Conservation (phyloP, 2,888 invertebrate species). For the Epinotia demarniana region DNA sequence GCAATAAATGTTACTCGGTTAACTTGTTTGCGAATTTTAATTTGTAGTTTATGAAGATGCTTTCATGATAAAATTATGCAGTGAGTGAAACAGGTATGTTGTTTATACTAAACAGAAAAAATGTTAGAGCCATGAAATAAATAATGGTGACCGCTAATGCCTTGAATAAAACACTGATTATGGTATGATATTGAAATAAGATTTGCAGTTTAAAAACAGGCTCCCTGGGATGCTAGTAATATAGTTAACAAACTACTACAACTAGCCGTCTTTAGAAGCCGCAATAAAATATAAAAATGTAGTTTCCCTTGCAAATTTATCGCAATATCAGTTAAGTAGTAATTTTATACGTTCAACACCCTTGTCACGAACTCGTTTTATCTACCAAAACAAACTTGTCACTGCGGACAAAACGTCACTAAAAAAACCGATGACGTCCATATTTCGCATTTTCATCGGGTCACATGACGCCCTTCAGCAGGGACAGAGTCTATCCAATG, state of each 20-base stretch:
- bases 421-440: conserved; percentile 15
- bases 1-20: background rate
- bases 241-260: too few species aligned
- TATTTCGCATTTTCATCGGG: background rate
- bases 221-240: too few species aligned
- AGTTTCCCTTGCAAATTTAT: background rate
- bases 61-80: background rate
- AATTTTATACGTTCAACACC: conserved; percentile 6
- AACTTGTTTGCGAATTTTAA: background rate
- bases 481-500: background rate
- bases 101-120: background rate
- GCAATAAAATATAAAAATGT: too few species aligned
- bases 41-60: background rate
- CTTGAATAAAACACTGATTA: too few species aligned
- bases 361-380: conserved; percentile 16
- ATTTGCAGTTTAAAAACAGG: too few species aligned
- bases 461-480: conserved; percentile 1
- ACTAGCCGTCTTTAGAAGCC: too few species aligned
- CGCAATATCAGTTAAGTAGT: background rate
- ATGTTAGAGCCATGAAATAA: background rate
- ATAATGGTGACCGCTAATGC: background rate
- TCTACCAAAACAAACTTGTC: conserved; percentile 30
- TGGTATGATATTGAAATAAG: too few species aligned
- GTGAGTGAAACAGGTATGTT: background rate
- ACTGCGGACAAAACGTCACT: conserved; percentile 14